Evolutionary conservation across 1,140 invertebrate species (phyloP), one percentile per base, ranked within the genome.

Genomic region (Schlechtendalia chinensis): DNA sequence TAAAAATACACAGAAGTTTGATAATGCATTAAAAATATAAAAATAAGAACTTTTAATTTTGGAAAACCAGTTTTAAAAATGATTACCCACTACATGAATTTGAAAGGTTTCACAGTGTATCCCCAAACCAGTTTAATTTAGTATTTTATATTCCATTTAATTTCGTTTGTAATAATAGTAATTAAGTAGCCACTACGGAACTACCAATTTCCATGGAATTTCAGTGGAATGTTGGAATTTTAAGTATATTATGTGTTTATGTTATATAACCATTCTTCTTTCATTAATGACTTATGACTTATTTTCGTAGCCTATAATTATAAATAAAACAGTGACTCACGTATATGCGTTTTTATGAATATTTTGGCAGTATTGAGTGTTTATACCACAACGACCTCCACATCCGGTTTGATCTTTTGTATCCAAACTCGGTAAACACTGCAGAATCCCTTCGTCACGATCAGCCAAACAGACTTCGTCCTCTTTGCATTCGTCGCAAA

Each of bases 351-450:
- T 85, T 5, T 85, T 84, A 81, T 91, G 90, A 6, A 93, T 86
- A 79, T 89, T 86, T 84, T 91, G 90, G 85, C 93, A 94, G 81
- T 90, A 89, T 84, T 94, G 90, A 19, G 88, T 89, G 81, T 91
- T 90, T 59, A 91, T 86, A 39, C 88, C 85, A 84, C 93, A 94
- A 10, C 91, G 86, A 4, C 93, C 93, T 14, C 91, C 91, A 83
- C 92, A 94, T 81, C 91, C 93, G 81, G 91, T 91, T 1, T 91
- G 90, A 85, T 93, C 92, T 8, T 86, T 84, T 10, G 84, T 83
- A 84, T 94, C 91, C 2, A 86, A 81, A 1, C 88, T 86, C 59
- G 83, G 83, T 83, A 88, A 86, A 84, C 93, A 93, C 27, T 87
- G 86, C 1, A 92, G 90, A 56, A 88, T 88, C 16, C 88, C 87